These are phyloP conservation scores for Hydrophis major DNA, from an alignment of 2,797 vertebrate species.

Conservation along the genomic window DNA sequence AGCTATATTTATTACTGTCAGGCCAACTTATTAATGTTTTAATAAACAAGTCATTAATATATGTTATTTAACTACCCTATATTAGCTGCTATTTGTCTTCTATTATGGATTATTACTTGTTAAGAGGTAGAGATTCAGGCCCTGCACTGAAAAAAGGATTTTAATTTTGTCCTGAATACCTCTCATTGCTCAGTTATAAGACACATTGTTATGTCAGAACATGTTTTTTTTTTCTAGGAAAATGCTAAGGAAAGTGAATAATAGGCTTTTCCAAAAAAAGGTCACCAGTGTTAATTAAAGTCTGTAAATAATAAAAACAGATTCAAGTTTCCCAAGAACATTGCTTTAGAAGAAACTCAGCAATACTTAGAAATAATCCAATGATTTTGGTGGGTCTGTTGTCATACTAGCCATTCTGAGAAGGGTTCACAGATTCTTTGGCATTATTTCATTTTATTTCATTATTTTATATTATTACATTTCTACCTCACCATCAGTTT, in stretches of 20 bases:
- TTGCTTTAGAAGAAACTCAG: not conserved
- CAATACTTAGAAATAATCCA: not conserved
- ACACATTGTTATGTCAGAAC: not conserved
- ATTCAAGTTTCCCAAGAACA: not conserved
- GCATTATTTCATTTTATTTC: not conserved
- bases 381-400: not conserved
- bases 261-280: not conserved
- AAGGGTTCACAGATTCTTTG: not conserved
- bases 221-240: not conserved
- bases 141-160: conserved; percentile 9
- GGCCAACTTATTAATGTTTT: conserved; percentile 71
- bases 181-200: fast-evolving
- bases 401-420: not conserved
- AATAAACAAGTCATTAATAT: conserved; percentile 75
- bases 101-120: conserved; percentile 71
- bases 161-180: not conserved
- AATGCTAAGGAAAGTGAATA: not conserved
- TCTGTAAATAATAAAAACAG: not conserved
- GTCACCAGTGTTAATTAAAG: not conserved
- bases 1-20: conserved; percentile 71
- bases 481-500: not conserved
- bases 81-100: conserved; percentile 71
- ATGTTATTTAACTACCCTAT: conserved; percentile 72
- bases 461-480: not conserved
- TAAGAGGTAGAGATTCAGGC: conserved; percentile 66